Conservation (phyloP, 2,113 vertebrate species). For the Alexandromys fortis region DNA sequence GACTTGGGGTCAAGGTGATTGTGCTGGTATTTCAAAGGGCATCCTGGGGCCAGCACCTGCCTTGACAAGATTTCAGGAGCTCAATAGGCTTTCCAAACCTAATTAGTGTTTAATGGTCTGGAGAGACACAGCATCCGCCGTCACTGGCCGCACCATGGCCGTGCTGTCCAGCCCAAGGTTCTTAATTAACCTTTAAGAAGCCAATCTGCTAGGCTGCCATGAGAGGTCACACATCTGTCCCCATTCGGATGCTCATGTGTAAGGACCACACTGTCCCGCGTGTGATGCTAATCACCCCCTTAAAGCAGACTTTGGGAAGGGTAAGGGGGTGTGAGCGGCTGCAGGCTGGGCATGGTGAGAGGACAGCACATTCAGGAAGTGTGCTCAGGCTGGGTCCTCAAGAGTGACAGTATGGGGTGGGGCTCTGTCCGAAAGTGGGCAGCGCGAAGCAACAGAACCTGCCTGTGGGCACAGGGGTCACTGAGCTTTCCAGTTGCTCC, state of each 20-base stretch:
- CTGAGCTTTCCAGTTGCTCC: neutral
- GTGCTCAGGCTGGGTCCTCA: too few relatives aligned
- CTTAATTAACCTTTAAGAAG: constrained; percentile 92
- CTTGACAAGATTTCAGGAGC: constrained; percentile 86
- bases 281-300: neutral
- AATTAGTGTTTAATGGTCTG: constrained; percentile 94
- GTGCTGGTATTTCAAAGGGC: constrained; percentile 86
- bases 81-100: constrained; percentile 90
- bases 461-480: neutral
- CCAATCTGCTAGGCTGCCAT: constrained; percentile 84
- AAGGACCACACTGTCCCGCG: neutral
- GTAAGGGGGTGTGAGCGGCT: rapidly evolving
- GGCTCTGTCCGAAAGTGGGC: neutral
- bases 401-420: too few relatives aligned
- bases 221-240: constrained; percentile 82
- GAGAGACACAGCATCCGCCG: constrained; percentile 86
- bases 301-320: neutral
- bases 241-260: neutral
- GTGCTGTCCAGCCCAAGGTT: constrained; percentile 85
- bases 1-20: constrained; percentile 53
- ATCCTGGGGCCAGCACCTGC: constrained; percentile 83
- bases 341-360: rapidly evolving
- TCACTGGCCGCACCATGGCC: constrained; percentile 82
- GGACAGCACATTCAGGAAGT: neutral
- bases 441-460: neutral